Evolutionary conservation across 64 coral and sea anemone genomes (phyloP), one percentile per base, ranked within the genome.

Genomic region (Montipora foliosa): DNA sequence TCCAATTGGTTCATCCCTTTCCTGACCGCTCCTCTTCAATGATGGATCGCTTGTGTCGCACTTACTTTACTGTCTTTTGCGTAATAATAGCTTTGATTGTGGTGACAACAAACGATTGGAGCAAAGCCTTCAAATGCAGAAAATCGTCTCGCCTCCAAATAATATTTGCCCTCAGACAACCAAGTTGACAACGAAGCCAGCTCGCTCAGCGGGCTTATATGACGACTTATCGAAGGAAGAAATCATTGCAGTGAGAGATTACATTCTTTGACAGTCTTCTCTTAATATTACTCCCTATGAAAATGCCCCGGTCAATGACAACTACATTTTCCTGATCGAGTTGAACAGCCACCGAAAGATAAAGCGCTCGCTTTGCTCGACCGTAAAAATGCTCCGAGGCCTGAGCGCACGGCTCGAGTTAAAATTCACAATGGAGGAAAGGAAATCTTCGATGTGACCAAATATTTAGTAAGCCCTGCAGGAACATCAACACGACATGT

Each of bases 271-370:
- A 17, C 66, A 89, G 62, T 2, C 47, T 0, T 64, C n/a, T 19
- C 87, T 98, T 5, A 90, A 92, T 59, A 10, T 98, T 3, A 98
- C 96, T 20, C 25, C 76, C 8, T 24, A 64, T 60, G 83, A 92
- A 44, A 71, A 90, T 0, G 96, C 96, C 1, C 50, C 79, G 1
- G 53, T 95, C 1, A 51, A 88, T 19, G 77, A 67, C 17, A 98
- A 98, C 44, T 93, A 92, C 11, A 95, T 98, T 37, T 92, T 84
- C 74, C 52, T 95, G 61, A 95, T 98, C 17, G 79, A 98, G 81
- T 44, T 98, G 5, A 78, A 14, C 72, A 49, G 52, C 96, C 96
- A 13, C 37, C 74, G 8, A 98, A 98, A 87, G 61, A 92, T 49
- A 37, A 45, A 0, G 93, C 89, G 0, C 47, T 98, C 0, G 67